These are phyloP conservation scores for Mystacornis crossleyi DNA, from an alignment of 2,113 vertebrate genomes.

Conservation along the genomic window DNA sequence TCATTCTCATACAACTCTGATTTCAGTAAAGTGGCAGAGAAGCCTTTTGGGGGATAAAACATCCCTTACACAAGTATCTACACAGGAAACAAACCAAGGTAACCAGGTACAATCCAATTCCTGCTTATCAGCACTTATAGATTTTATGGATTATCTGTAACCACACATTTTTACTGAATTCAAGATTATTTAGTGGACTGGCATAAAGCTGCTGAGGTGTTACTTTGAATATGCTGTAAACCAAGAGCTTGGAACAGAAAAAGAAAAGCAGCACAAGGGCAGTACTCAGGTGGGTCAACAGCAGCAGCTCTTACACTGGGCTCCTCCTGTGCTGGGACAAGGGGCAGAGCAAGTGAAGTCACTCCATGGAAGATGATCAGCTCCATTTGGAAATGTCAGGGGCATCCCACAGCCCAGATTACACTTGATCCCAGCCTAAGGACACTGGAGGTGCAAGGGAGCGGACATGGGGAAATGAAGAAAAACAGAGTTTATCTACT, in stretches of 20 bases:
- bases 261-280: background rate
- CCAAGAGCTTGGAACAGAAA: background rate
- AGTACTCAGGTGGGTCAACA: background rate
- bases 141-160: background rate
- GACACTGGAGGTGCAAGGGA: background rate
- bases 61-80: too few species aligned
- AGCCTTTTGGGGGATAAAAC: background rate
- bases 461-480: background rate
- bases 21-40: background rate
- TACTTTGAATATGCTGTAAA: background rate
- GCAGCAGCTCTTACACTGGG: background rate
- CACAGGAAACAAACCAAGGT: background rate
- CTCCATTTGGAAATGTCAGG: rapidly evolving
- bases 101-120: background rate
- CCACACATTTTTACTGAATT: background rate
- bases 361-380: background rate
- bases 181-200: background rate
- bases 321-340: background rate
- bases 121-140: rapidly evolving
- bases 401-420: background rate
- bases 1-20: background rate
- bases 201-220: background rate
- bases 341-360: background rate
- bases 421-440: rapidly evolving
- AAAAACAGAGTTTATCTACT: background rate